Conservation (phyloP, 2,797 vertebrate species). For the Steatocranus sp. region DNA sequence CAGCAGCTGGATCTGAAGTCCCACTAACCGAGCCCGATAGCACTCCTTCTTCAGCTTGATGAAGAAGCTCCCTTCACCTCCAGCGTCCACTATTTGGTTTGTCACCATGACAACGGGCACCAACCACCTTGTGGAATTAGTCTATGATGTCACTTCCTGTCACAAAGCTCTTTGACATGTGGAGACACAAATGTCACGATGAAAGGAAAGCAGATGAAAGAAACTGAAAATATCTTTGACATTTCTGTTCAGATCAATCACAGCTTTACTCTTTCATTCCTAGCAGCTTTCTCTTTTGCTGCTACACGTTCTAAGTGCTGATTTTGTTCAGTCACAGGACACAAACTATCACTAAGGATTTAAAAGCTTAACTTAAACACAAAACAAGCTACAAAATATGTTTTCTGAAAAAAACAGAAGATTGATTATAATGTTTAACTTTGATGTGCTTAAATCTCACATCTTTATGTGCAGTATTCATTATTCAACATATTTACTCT, state of each 20-base stretch:
- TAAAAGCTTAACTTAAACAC: neutral
- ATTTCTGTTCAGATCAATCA: neutral
- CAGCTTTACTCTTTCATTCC: neutral
- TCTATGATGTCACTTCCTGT: neutral
- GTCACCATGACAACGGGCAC: neutral
- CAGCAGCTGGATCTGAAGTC: neutral
- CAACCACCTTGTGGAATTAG: neutral
- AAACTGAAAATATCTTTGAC: neutral
- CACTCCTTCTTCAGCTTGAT: neutral
- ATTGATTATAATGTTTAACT: neutral
- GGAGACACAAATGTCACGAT: neutral
- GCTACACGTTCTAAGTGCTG: neutral
- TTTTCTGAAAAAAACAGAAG: neutral
- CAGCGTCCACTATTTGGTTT: accelerated
- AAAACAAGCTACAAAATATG: neutral
- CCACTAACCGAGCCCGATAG: neutral
- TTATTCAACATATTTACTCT: neutral
- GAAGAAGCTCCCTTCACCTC: neutral
- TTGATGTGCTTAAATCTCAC: neutral
- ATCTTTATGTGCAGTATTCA: neutral
- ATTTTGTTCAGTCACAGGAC: neutral
- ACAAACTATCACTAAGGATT: neutral
- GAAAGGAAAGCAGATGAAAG: neutral
- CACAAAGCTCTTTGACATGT: neutral
- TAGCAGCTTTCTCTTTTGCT: neutral